These are phyloP conservation scores for Nibea coibor DNA, from an alignment of 2,113 vertebrate species.

Conservation along the genomic window DNA sequence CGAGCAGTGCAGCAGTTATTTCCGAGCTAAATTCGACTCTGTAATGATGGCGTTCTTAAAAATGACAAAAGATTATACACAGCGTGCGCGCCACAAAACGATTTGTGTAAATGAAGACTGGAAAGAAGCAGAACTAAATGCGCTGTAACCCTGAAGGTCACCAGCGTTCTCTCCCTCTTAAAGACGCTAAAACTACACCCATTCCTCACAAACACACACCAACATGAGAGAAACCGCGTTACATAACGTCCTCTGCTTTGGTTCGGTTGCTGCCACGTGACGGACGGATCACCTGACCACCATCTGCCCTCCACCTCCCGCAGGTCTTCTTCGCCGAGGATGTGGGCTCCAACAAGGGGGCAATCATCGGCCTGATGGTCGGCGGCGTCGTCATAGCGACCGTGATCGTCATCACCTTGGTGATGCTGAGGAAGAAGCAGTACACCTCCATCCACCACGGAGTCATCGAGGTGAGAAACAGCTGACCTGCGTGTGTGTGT, in stretches of 20 bases:
- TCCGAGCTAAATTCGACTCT: conserved; percentile 8
- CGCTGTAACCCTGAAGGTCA: not conserved
- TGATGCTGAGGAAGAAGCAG: conserved; percentile 99
- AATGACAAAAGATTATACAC: not conserved
- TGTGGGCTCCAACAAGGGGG: conserved; percentile 97
- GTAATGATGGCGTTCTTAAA: not conserved
- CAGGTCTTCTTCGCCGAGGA: conserved; percentile 98
- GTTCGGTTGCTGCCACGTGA: not conserved
- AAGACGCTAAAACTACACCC: not conserved
- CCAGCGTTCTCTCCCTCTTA: not conserved
- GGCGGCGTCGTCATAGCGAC: conserved; percentile 98
- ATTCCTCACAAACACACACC: too few species aligned
- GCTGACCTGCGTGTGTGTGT: conserved; percentile 26
- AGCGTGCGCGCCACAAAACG: not conserved
- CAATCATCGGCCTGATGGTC: conserved; percentile 99
- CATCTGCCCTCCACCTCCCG: not conserved
- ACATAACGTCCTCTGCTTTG: not conserved
- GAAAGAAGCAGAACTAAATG: not conserved
- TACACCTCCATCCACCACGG: conserved; percentile 99
- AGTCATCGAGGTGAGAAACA: conserved; percentile 91
- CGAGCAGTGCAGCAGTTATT: not conserved
- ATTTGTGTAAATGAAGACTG: not conserved
- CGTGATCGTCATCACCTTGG: conserved; percentile 97
- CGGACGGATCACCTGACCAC: not conserved
- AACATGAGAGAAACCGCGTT: too few species aligned